A percentile compares a stretch with the other conserved stretches of the same genome.
Conservation (phyloP, 2,888 invertebrate genomes). For the Schizaphis graminum region DNA sequence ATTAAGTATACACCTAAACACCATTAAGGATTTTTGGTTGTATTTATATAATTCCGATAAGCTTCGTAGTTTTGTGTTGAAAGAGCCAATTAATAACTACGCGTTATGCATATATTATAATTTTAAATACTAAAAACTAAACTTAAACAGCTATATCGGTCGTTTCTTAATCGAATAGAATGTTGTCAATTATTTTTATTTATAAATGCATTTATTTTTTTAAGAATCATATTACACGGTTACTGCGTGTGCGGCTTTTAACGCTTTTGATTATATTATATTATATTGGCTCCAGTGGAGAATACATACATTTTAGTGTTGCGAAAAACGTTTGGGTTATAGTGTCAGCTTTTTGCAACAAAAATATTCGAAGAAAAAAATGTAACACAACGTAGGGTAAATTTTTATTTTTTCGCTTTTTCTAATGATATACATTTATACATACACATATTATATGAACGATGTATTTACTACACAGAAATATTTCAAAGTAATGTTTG, state of each 20-base stretch:
- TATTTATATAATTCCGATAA: not conserved
- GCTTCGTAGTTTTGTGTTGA: not conserved
- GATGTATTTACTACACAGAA: slow-evolving; percentile 16
- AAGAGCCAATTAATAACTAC: not conserved
- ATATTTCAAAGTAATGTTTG: not conserved
- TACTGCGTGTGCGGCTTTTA: not conserved
- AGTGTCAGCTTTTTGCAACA: not conserved
- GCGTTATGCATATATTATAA: not conserved
- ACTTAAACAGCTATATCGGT: not conserved
- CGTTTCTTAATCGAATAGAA: not conserved
- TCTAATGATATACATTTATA: not conserved
- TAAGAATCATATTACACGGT: not conserved
- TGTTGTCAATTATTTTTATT: not conserved
- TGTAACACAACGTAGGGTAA: not conserved
- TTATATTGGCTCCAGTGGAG: not conserved
- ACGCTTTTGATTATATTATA: not conserved
- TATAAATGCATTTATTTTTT: not conserved
- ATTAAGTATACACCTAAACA: not conserved
- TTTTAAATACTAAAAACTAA: not conserved
- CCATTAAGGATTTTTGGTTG: not conserved
- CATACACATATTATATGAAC: not conserved
- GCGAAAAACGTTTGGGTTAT: not conserved
- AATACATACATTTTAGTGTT: too few relatives aligned
- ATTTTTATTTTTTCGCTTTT: not conserved
- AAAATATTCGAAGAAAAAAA: not conserved